Evolutionary conservation across 2,797 vertebrate genomes (phyloP), one percentile per base, ranked within the genome.

Genomic region (Corythornis leucogaster): DNA sequence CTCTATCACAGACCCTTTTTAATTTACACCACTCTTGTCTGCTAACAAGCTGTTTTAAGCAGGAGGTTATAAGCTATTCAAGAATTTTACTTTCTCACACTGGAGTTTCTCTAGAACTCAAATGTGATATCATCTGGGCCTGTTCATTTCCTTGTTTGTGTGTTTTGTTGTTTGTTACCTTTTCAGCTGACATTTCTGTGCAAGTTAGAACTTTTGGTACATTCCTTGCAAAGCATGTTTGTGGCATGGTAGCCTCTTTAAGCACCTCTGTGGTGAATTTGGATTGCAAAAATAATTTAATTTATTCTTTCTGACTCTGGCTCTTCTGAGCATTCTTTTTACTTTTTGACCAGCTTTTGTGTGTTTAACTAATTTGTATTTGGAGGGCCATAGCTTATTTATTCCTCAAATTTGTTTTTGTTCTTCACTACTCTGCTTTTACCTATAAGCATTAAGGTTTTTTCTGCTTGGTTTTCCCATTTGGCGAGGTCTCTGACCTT

Each of bases 21-120:
- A 46, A 50, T 54, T 88, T 80, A 69, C 46, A 54, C 91, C 66
- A 17, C 43, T 43, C 8, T 62, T 89, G 26, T 55, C n/a, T 75
- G 13, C 16, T 59, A 78, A 55, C 69, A 83, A 57, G 42, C 51
- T 85, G 51, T 87, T 92, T 80, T 66, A 83, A 87, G 66, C 62
- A 83, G 55, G 54, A 85, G 46, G 38, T 66, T 91, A 66, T 45
- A 88, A 83, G 45, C 58, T 91, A 69, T 87, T 79, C 86, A 87
- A 58, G 73, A 89, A 8, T 87, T 83, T 68, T 80, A 63, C 61
- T 93, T 93, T 80, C 57, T 93, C 80, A 92, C 61, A 40, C 55
- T 79, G 53, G 55, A 90, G 45, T 80, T 84, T 90, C 64, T 85
- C n/a, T 82, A 24, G 42, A 87, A 30, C 68, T 77, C 25, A 18